These are phyloP conservation scores for Maccullochella peelii DNA, from an alignment of 2,113 vertebrate genomes.

Conservation along the genomic window DNA sequence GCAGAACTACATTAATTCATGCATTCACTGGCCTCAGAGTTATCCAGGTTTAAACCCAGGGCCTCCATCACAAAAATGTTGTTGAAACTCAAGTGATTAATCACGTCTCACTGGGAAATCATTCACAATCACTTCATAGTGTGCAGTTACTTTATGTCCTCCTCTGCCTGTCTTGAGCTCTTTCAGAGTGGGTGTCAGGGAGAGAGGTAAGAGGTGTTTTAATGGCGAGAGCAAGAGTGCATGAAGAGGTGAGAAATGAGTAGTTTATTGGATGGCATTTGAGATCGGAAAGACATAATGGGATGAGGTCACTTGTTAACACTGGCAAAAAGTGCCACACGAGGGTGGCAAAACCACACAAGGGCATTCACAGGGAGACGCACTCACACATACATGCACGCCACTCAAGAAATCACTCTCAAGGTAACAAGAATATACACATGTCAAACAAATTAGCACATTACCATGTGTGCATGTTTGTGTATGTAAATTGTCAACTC, in stretches of 20 bases:
- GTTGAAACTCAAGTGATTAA: conserved; percentile 33
- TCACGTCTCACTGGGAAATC: conserved; percentile 32
- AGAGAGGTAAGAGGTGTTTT: conserved; percentile 53
- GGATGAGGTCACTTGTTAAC: conserved; percentile 78
- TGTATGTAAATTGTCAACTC: conserved; percentile 48
- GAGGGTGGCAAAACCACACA: conserved; percentile 62
- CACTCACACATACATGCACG: conserved; percentile 20
- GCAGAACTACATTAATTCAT: neutral
- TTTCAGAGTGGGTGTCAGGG: conserved; percentile 33
- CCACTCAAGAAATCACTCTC: conserved; percentile 39
- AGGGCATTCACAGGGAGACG: conserved; percentile 35
- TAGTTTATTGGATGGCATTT: conserved; percentile 69
- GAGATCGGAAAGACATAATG: conserved; percentile 63
- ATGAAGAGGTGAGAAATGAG: conserved; percentile 71
- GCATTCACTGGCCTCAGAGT: neutral
- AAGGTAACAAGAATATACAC: conserved; percentile 36
- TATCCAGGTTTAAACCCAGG: neutral
- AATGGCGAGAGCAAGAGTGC: conserved; percentile 52
- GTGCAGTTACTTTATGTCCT: conserved; percentile 38
- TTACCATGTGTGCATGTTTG: conserved; percentile 40
- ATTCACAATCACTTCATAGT: conserved; percentile 44
- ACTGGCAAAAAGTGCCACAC: conserved; percentile 65
- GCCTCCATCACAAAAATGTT: conserved; percentile 31
- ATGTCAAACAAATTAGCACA: conserved; percentile 44
- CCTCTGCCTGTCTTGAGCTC: conserved; percentile 3